These are phyloP conservation scores for Ianthella basta DNA, from an alignment of 37 sponge, comb jelly and placozoan genomes.

Conservation along the genomic window DNA sequence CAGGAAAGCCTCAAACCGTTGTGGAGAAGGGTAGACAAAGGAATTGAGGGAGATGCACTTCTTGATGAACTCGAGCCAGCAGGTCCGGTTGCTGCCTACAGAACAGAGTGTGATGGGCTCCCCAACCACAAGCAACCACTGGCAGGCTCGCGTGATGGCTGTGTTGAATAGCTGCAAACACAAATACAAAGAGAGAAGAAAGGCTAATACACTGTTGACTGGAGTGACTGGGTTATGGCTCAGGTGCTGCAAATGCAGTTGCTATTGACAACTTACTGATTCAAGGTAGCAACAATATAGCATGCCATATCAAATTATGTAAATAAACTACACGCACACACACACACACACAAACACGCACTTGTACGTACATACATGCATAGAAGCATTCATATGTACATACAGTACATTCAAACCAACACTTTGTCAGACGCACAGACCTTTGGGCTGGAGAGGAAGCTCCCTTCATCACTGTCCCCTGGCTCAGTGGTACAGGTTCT, in stretches of 20 bases:
- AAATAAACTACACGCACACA: no score
- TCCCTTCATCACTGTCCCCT: conserved; percentile 49
- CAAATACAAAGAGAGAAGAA: conserved; percentile 13
- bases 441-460: conserved; percentile 85
- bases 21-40: conserved; percentile 59
- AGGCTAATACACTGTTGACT: no score
- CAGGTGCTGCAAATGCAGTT: no score
- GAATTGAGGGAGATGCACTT: conserved; percentile 54
- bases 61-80: conserved; percentile 83
- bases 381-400: neutral
- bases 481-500: conserved; percentile 67
- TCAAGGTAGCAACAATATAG: no score
- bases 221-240: no score
- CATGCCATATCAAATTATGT: no score
- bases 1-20: conserved; percentile 55
- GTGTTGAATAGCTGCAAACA: conserved; percentile 87
- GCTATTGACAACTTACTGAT: neutral
- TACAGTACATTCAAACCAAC: no score
- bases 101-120: conserved; percentile 89
- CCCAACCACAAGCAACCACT: conserved; percentile 88
- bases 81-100: conserved; percentile 82
- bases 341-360: no score
- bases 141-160: conserved; percentile 84
- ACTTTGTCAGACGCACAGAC: conserved; percentile 23
- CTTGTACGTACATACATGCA: neutral